Evolutionary conservation across 2,888 invertebrate genomes (phyloP).

Genomic region (Clostera curtula): DNA sequence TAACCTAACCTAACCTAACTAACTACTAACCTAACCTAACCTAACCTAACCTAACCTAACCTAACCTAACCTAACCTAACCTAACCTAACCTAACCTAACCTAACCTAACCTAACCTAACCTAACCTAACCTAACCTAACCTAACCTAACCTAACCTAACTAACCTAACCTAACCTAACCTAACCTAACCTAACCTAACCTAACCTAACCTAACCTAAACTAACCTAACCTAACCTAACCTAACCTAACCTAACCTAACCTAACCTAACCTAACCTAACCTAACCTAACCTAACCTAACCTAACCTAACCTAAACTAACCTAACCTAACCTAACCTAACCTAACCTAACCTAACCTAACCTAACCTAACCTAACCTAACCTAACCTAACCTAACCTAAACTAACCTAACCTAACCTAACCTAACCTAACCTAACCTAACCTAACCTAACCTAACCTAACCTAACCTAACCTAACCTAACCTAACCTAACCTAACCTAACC

Average conservation of each 20-base stretch:
- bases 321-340: conserved; percentile 9
- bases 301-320: conserved; percentile 8
- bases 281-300: conserved; percentile 4
- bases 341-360: conserved; percentile 13
- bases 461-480: conserved; percentile 14
- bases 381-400: too few species aligned
- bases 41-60: conserved; percentile 24
- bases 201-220: conserved; percentile 13
- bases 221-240: conserved; percentile 13
- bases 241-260: conserved; percentile 11
- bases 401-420: conserved; percentile 14
- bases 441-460: conserved; percentile 18
- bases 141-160: conserved; percentile 13
- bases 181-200: conserved; percentile 10
- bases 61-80: conserved; percentile 23
- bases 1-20: conserved; percentile 8
- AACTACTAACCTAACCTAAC: conserved; percentile 16
- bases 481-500: conserved; percentile 11
- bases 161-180: conserved; percentile 19
- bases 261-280: conserved; percentile 8
- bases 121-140: conserved; percentile 18
- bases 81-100: conserved; percentile 22
- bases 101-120: conserved; percentile 19
- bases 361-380: conserved; percentile 10
- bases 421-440: conserved; percentile 15